phyloP scores from a whole-genome alignment of 2,797 vertebrate genomes.

The Manis javanica region DNA sequence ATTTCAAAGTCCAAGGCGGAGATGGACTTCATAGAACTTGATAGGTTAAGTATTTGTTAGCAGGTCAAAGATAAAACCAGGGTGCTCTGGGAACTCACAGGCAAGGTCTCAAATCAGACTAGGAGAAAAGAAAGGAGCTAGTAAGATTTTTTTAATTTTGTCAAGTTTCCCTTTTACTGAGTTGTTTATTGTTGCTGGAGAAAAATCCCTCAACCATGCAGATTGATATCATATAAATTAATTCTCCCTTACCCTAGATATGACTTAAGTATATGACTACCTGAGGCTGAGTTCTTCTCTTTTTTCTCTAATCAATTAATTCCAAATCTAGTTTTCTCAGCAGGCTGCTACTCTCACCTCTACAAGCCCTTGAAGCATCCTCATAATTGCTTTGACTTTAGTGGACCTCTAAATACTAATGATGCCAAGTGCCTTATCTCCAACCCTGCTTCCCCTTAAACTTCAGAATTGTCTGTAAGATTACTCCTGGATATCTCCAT shows the following conservation, averaged over 20 bases:
- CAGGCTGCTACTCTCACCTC: neutral
- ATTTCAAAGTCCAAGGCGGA: constrained; percentile 41
- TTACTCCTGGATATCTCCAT: neutral
- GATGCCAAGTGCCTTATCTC: neutral
- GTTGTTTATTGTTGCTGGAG: neutral
- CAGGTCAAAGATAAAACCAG: constrained; percentile 1
- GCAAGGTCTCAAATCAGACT: constrained; percentile 22
- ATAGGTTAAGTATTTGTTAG: neutral
- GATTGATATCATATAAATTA: neutral
- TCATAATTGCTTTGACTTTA: constrained; percentile 43
- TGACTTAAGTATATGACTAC: neutral
- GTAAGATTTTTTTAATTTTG: neutral
- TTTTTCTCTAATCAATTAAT: constrained; percentile 34
- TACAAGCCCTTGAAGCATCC: neutral
- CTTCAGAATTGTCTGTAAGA: constrained; percentile 6
- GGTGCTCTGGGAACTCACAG: constrained; percentile 1
- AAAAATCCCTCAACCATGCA: neutral
- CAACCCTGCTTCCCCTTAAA: neutral
- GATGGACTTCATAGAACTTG: neutral
- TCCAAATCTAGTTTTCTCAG: constrained; percentile 23
- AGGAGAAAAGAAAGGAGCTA: neutral
- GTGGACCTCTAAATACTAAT: neutral
- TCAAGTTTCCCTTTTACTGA: neutral
- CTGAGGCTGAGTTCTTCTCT: neutral
- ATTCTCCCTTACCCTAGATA: neutral